Percentiles rank a stretch among this genome's conserved stretches.
Conservation (phyloP, 1,140 invertebrate genomes). For the Popillia japonica region DNA sequence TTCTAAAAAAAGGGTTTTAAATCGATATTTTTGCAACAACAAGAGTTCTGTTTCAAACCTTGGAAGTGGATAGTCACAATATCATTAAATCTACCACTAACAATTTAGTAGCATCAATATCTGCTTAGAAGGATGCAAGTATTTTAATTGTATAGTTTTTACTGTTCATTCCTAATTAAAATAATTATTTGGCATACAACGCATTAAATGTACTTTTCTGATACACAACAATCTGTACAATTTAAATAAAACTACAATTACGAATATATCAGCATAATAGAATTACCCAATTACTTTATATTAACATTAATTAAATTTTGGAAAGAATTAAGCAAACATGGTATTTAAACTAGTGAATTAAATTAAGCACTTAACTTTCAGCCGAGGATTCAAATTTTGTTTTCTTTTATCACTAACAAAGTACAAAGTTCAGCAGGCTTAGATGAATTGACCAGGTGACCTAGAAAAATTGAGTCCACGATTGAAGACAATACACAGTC, state of each 20-base stretch:
- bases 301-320: neutral
- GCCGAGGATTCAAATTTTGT: neutral
- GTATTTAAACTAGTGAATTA: neutral
- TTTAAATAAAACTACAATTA: neutral
- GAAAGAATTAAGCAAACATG: neutral
- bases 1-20: too few relatives aligned
- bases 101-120: too few relatives aligned
- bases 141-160: neutral
- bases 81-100: too few relatives aligned
- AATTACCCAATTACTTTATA: neutral
- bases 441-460: conserved; percentile 21
- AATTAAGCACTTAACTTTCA: neutral
- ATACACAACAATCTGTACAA: neutral
- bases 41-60: too few relatives aligned
- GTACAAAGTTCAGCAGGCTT: neutral
- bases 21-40: too few relatives aligned
- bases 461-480: conserved; percentile 20
- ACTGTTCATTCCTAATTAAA: neutral
- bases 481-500: neutral
- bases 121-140: too few relatives aligned
- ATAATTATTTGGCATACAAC: too few relatives aligned
- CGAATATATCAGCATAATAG: neutral
- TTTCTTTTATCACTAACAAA: neutral
- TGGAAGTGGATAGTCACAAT: too few relatives aligned
- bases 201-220: too few relatives aligned